Evolutionary conservation across 2,113 vertebrate species (phyloP).

Genomic region (Brachypteracias leptosomus): DNA sequence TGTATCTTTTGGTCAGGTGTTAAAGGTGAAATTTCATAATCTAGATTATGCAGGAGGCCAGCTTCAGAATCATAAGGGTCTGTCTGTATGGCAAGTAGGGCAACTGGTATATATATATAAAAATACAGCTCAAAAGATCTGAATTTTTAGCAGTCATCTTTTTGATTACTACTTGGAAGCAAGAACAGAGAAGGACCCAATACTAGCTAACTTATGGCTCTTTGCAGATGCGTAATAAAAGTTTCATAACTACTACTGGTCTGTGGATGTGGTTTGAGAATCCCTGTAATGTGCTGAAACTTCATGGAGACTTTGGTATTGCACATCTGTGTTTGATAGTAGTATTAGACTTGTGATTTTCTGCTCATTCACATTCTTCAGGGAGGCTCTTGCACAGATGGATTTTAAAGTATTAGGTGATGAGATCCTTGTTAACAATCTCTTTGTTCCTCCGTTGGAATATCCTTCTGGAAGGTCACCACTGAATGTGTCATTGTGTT

Average conservation of each 20-base stretch:
- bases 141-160: background rate
- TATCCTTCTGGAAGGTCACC: background rate
- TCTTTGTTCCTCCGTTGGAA: background rate
- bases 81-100: background rate
- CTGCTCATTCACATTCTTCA: background rate
- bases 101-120: background rate
- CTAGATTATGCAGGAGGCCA: background rate
- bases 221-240: background rate
- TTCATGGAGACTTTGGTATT: background rate
- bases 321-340: background rate
- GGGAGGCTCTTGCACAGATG: background rate
- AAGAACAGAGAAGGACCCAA: background rate
- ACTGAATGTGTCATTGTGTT: accelerated
- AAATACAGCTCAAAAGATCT: background rate
- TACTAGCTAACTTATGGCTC: background rate
- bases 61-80: background rate
- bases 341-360: background rate
- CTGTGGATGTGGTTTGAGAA: background rate
- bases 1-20: accelerated
- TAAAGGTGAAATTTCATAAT: background rate
- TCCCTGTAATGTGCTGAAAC: background rate
- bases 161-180: background rate
- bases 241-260: background rate
- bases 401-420: background rate
- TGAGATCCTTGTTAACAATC: background rate